Evolutionary conservation across 2,797 vertebrate genomes (phyloP), one percentile per base, ranked within the genome.

Genomic region (Molothrus aeneus): DNA sequence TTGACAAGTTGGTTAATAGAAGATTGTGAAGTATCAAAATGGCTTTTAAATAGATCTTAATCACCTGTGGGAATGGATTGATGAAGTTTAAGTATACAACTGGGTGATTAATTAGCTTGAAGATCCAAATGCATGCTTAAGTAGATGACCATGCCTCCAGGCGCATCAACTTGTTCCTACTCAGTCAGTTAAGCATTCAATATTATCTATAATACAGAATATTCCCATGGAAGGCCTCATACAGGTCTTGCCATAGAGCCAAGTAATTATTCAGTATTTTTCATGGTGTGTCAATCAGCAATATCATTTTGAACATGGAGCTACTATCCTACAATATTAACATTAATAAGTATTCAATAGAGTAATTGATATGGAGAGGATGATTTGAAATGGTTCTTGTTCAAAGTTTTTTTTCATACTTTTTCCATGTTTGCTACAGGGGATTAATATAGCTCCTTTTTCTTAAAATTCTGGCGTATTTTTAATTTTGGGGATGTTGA

Each of bases 61-160:
- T 95, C 96, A 97, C 92, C 89, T 97, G 95, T 95, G 91, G 86
- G 93, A 96, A 96, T 79, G 63, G 80, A 75, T 96, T 92, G 88
- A 86, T 91, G 91, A 95, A 96, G 89, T 97, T 97, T 95, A 96
- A 97, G 92, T 87, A 84, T 91, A 94, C 91, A 97, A 86, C 95
- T 90, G 94, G 86, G 86, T 97, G 96, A 97, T 97, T 97, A 96
- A 98, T 97, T 98, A 97, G 63, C 92, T 96, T 36, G 92, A 96
- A 96, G 97, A 97, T 97, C 65, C 92, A 95, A 94, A 96, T 88
- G 90, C 93, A 97, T 97, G 79, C 91, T 96, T 97, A 95, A 96
- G 90, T 88, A 96, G 97, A 95, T 97, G 97, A 96, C 95, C 94
- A 38, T 97, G 94, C 96, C 97, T 93, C 20, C 51, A 95, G 97